Base-by-base conservation (phyloP, 2,113 vertebrate genomes). In the Xenopus laevis region DNA sequence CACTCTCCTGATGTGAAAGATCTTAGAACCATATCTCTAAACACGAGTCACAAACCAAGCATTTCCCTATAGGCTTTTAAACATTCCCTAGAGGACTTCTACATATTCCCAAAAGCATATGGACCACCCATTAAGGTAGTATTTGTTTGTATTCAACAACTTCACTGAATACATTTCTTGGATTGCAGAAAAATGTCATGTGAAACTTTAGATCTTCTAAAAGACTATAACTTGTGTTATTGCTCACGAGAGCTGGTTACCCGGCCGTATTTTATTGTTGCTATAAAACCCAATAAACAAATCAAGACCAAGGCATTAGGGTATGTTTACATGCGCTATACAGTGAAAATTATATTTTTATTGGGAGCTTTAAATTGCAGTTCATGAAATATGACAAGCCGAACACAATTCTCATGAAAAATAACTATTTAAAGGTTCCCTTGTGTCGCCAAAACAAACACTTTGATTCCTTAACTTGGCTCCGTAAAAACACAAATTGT, bases 1-100 rank as follows among this genome's bases (percentile, higher is more conserved):
- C 3, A 33, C 3, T 33, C 8, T 3, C 2, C 33, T 40, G 33
- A 40, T 40, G 33, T 40, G 8, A 40, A 40, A 40, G 33, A 40
- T 40, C 33, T 40, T 9, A 40, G 8, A 40, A 9, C 33, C 33
- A 9, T 6, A 9, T 40, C 33, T 40, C 33, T 40, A 40, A 76
- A 76, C 65, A 69, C 62, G 57, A 76, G 27, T 76, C 73, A 76
- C 45, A 76, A 76, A 44, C 46, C 21, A 76, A 76, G 68, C 68
- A 69, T 76, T 61, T 76, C 73, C 58, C 73, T 69, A 63, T 33
- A 69, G 65, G 58, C 44, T 76, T 76, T 23, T 40, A 66, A 67
- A 45, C 15, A 59, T 12, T 59, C 66, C 67, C 50, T 27, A 69
- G 20, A 62, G 63, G 47, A 65, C 46, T 64, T 47, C 52, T 47